These are phyloP conservation scores for Cavia porcellus DNA, from an alignment of 2,113 vertebrate genomes.

Conservation along the genomic window DNA sequence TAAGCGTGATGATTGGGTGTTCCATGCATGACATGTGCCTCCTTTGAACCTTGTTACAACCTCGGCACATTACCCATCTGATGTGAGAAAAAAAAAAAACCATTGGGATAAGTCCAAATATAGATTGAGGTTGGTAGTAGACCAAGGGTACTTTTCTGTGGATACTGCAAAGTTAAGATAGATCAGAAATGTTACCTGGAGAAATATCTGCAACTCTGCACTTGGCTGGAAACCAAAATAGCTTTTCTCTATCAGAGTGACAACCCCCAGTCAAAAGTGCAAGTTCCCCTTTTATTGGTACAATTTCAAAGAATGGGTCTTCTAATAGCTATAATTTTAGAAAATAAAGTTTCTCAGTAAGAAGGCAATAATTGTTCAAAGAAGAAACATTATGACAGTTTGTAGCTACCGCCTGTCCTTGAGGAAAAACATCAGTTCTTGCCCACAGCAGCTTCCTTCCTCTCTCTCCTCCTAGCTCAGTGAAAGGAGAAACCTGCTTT, in stretches of 20 bases:
- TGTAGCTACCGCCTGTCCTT: background rate
- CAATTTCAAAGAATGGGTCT: background rate
- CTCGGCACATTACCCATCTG: too few species aligned
- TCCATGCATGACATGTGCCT: too few species aligned
- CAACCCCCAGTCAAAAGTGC: background rate
- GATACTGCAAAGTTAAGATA: background rate
- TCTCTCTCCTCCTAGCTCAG: background rate
- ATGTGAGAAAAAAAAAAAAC: too few species aligned
- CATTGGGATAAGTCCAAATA: background rate
- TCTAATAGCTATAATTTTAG: background rate
- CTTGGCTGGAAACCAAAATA: background rate
- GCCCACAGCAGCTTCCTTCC: background rate
- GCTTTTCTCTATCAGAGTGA: background rate
- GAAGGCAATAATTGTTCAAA: background rate
- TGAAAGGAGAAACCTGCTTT: background rate
- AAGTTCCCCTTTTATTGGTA: background rate
- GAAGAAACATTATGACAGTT: background rate
- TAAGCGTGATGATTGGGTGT: too few species aligned
- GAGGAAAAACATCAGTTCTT: constrained; percentile 14
- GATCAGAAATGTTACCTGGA: background rate
- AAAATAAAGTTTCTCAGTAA: constrained; percentile 17
- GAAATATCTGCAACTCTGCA: background rate
- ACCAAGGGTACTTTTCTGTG: background rate
- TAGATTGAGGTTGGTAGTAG: background rate
- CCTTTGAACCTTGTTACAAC: too few species aligned